Evolutionary conservation across 2,888 invertebrate genomes (phyloP), one percentile per base, ranked within the genome.

Genomic region (Plebejus argus): DNA sequence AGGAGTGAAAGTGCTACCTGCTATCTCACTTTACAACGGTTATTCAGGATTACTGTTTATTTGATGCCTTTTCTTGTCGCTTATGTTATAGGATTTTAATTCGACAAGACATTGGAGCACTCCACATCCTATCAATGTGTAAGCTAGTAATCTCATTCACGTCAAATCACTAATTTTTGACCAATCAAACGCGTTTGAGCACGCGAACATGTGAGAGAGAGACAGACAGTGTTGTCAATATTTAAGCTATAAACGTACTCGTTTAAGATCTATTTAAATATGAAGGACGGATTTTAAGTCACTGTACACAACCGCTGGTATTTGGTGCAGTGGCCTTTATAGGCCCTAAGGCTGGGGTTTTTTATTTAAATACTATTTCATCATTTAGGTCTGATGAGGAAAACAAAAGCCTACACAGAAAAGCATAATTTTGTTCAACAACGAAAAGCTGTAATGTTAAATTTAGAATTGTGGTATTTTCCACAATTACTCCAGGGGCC

Each of bases 251-350:
- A 33, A 61, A 23, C 0, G 10, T 61, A 12, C 28, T 15, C 15
- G 1, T 66, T 72, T 72, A 45, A 72, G 72, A 72, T 39, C 72
- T 45, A 72, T 39, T 39, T 28, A 66, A 66, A 66, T 33, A 66
- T 66, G 45, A 23, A 45, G 72, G 72, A 72, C 72, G 72, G 72
- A 72, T 72, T 72, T 45, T 20, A 72, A 72, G 72, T 72, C 72
- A 72, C 72, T 72, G 39, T 72, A 72, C 45, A 72, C 72, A 72
- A 72, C 71, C 66, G 28, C 28, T 66, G 28, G 28, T 28, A 28
- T 66, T 66, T 66, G 66, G 66, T 66, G 66, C 12, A 66, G 66
- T 66, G 18, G 66, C 28, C 66, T 10, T 0, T 4, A 20, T 10
- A 61, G 61, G 12, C 23, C 61, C 28, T 33, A 66, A 66, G 66